Percentiles rank a stretch among this genome's conserved stretches.
These are phyloP conservation scores for Teleopsis dalmanni DNA, from an alignment of 1,140 invertebrate species.

Conservation along the genomic window DNA sequence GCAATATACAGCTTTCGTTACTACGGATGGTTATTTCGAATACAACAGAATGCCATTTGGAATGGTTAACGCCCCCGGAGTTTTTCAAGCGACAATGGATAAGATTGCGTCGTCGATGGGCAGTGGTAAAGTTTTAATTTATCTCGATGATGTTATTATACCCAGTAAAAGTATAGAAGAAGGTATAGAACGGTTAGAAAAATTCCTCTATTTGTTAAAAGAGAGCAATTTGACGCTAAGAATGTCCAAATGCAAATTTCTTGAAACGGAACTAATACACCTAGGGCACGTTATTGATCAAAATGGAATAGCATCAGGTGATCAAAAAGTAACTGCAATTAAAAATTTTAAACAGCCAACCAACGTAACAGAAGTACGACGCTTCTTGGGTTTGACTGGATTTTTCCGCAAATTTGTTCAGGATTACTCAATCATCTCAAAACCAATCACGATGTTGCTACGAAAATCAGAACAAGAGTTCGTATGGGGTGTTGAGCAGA, in stretches of 20 bases:
- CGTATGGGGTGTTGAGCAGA: constrained; percentile 7
- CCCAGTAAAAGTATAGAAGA: too few relatives aligned
- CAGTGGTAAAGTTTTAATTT: too few relatives aligned
- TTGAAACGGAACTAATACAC: constrained; percentile 11
- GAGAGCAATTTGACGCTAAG: constrained; percentile 27
- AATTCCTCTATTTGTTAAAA: too few relatives aligned
- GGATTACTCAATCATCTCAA: constrained; percentile 23
- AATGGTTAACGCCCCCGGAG: too few relatives aligned
- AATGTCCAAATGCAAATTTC: constrained; percentile 22
- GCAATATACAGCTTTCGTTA: too few relatives aligned
- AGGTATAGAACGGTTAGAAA: too few relatives aligned
- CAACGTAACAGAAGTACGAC: constrained; percentile 20
- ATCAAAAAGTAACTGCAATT: constrained; percentile 22
- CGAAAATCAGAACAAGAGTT: constrained; percentile 16
- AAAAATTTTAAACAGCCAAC: constrained; percentile 24
- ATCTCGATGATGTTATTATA: too few relatives aligned
- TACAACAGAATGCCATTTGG: too few relatives aligned
- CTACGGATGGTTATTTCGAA: too few relatives aligned
- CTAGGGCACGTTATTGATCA: constrained; percentile 20
- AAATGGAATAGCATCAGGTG: constrained; percentile 23
- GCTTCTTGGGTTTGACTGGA: constrained; percentile 24
- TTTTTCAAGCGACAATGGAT: too few relatives aligned
- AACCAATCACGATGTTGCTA: constrained; percentile 21
- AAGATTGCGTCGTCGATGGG: too few relatives aligned
- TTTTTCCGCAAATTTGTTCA: constrained; percentile 21